Percentiles rank a stretch among this genome's conserved stretches.
phyloP scores from a whole-genome alignment of 2,113 vertebrate species.

The Sphaerodactylus townsendi region DNA sequence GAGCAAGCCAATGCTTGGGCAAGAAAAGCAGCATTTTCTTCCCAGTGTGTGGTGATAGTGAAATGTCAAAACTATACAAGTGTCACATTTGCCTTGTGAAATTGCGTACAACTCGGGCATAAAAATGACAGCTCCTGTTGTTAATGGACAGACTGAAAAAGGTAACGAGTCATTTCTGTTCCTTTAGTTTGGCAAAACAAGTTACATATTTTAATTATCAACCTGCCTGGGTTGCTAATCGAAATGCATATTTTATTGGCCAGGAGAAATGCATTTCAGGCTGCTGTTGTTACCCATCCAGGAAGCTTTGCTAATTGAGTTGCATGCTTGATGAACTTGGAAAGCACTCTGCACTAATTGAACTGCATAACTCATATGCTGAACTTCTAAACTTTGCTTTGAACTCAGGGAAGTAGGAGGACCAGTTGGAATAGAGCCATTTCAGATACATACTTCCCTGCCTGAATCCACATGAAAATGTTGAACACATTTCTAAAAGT shows the following conservation, averaged over 20 bases:
- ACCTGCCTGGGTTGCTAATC: conserved; percentile 48
- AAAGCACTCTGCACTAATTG: conserved; percentile 48
- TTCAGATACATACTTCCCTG: neutral
- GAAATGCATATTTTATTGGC: conserved; percentile 59
- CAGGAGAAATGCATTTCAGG: conserved; percentile 49
- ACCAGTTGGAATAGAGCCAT: conserved; percentile 16
- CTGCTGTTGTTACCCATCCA: neutral
- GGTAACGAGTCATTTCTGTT: conserved; percentile 44
- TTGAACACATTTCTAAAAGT: neutral
- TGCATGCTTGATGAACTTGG: conserved; percentile 40
- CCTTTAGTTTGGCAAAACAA: conserved; percentile 47
- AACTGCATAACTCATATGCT: conserved; percentile 7
- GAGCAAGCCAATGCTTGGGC: neutral
- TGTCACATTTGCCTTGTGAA: neutral
- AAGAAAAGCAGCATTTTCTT: neutral
- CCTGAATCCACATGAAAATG: fast-evolving
- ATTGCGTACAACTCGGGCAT: neutral
- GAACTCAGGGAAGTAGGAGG: conserved; percentile 15
- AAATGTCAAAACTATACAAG: neutral
- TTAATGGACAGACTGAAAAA: conserved; percentile 47
- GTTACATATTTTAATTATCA: conserved; percentile 56
- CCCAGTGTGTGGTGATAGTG: neutral
- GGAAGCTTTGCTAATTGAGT: conserved; percentile 51
- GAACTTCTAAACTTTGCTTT: neutral
- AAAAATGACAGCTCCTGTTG: conserved; percentile 14